Base-by-base conservation (phyloP, 2,797 vertebrate species). In the Onychomys leucogaster region DNA sequence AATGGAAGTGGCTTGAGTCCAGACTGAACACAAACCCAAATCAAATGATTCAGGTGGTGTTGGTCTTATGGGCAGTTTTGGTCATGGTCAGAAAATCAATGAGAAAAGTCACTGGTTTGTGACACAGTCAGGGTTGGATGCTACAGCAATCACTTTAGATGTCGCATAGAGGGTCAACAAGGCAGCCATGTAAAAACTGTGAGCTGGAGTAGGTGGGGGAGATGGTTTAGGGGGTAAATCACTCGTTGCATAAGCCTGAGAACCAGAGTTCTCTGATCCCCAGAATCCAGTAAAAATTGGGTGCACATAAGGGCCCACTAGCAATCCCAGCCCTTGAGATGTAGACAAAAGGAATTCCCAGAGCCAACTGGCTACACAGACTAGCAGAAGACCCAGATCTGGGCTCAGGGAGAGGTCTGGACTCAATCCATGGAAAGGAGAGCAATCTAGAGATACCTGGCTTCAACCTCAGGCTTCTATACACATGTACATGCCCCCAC, bases 191-290 rank as follows among this genome's bases (percentile, higher is more conserved):
- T 67, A 11, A 55, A 55, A 46, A 17, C 21, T 17, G 8, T 43
- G 65, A 17, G 4, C 11, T 6, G 3, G 34, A 23, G 7, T 11
- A 0, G 25, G 14, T 1, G 41, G n/a, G 14, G n/a, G 27, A 73
- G 52, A 57, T 12, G n/a, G 25, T 5, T 29, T n/a, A 19, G 85
- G 57, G 67, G 49, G 25, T n/a, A 21, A 87, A 57, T 25, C 19
- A 6, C 34, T 41, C 43, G 0, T 7, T 61, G 25, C n/a, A 11
- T n/a, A 52, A 32, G n/a, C n/a, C 85, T 57, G 8, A 88, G 27
- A 32, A 13, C 52, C 16, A 41, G 52, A 29, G n/a, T 29, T 52
- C 61, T 13, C 49, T 41, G 67, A 16, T 73, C 23, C 46, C 65
- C 67, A 88, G 65, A 73, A 19, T 55, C 69, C 19, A 73, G 49